phyloP scores from a whole-genome alignment of 2,888 invertebrate species.

The Corbicula japonica region DNA sequence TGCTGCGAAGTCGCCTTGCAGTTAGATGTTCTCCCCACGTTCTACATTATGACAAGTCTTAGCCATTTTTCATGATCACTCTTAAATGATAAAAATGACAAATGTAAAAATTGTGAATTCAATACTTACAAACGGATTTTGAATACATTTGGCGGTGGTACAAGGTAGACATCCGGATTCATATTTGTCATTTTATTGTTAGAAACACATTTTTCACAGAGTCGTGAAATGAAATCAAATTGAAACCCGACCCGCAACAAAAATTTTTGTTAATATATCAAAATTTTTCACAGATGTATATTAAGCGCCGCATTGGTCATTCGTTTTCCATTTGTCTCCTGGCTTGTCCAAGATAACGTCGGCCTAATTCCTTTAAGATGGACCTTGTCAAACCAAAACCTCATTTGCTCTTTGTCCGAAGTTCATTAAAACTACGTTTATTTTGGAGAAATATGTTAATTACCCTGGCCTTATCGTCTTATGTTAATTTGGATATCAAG shows the following conservation, averaged over 20 bases:
- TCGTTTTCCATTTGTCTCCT: neutral
- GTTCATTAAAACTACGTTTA: slow-evolving; percentile 19
- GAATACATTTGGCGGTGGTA: no score
- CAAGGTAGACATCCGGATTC: slow-evolving; percentile 11
- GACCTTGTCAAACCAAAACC: neutral
- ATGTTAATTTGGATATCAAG: slow-evolving; percentile 16
- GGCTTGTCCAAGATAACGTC: slow-evolving; percentile 3
- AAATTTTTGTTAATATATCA: slow-evolving; percentile 9
- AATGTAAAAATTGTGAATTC: no score
- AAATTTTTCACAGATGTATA: neutral
- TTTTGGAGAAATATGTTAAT: slow-evolving; percentile 24
- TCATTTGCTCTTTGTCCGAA: neutral
- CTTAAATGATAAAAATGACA: no score
- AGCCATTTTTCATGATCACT: no score
- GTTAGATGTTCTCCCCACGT: no score
- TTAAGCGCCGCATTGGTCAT: slow-evolving; percentile 10
- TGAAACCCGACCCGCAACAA: slow-evolving; percentile 3
- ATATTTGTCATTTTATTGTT: slow-evolving; percentile 24
- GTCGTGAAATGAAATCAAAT: no score
- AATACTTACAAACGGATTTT: no score
- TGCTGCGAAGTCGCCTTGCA: no score
- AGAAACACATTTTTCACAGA: neutral
- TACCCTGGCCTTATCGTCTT: neutral
- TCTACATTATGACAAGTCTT: no score
- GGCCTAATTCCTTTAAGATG: slow-evolving; percentile 2